Base-by-base conservation (phyloP, 2,888 invertebrate species). In the Hypselothyrea guttata region DNA sequence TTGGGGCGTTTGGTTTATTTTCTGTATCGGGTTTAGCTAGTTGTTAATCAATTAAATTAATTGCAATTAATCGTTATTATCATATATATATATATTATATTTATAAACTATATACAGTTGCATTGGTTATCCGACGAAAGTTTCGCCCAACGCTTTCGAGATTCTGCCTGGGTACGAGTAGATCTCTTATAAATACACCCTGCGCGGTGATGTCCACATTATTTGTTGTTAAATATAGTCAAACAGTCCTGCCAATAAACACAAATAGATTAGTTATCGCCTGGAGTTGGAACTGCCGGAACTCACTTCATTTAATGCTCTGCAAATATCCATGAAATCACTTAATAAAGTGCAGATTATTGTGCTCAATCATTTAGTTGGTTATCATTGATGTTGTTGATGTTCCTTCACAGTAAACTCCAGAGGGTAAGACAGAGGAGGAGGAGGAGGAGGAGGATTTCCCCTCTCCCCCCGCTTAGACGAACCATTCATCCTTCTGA, bases 401-500 rank as follows among this genome's bases (percentile, higher is more conserved):
- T 47, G 46, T 63, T 71, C 51, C 68, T 73, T 68, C 79, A 59
- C 68, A 51, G 44, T 67, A 34, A 31, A 8, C 27, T 48, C 37
- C 38, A 31, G 59, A 53, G 48, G 45, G 59, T 38, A 62, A 33
- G 49, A 45, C 33, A 35, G 9, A n/a, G 15, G 4, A 4, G 1
- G 15, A 35, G 16, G 37, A 38, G 12, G 1, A 7, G 38, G 31
- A 22, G 22, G 22, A 22, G 22, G 22, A 22, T 2, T n/a, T n/a
- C 22, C 22, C 22, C 22, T 5, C 5, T 5, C 3, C 22, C 5
- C 22, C 22, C 16, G 9, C 59, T 70, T 88, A 94, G 92, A 96
- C 96, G 93, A 95, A 96, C 96, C 96, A 96, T 92, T 96, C 96
- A 93, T 96, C 96, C 91, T 96, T 96, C 92, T 96, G 94, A 91